A percentile compares a stretch with the other conserved stretches of the same genome.
phyloP scores from a whole-genome alignment of 2,888 invertebrate species.

The Caenorhabditis sulstoni region DNA sequence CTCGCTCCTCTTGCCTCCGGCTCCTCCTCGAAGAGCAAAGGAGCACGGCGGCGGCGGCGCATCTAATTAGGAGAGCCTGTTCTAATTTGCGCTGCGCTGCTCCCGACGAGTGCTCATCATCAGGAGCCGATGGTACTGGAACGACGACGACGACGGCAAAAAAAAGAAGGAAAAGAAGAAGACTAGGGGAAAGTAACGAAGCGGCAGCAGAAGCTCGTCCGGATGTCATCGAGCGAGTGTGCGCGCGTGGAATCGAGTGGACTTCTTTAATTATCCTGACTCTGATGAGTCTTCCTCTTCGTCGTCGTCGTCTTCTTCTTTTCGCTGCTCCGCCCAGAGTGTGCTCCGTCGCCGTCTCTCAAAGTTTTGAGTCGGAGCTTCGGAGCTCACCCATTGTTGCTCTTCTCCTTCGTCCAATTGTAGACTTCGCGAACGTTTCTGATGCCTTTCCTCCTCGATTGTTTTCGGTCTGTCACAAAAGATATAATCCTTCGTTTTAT shows the following conservation, averaged over 20 bases:
- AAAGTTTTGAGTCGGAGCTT: conserved; percentile 41
- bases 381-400: conserved; percentile 38
- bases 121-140: conserved; percentile 40
- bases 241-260: conserved; percentile 20
- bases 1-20: conserved; percentile 2
- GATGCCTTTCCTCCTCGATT: conserved; percentile 5
- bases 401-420: conserved; percentile 13
- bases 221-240: conserved; percentile 47
- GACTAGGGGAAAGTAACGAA: not conserved
- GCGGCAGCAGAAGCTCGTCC: conserved; percentile 15
- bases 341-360: conserved; percentile 14
- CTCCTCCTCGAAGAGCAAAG: conserved; percentile 21
- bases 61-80: conserved; percentile 55
- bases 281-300: conserved; percentile 48
- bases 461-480: conserved; percentile 2
- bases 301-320: conserved; percentile 32
- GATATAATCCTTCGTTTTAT: conserved; percentile 17
- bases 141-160: too few species aligned
- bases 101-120: conserved; percentile 5
- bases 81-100: conserved; percentile 43
- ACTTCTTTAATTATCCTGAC: conserved; percentile 58
- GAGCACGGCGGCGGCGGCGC: conserved; percentile 18
- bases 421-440: not conserved
- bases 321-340: not conserved
- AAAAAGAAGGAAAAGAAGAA: not conserved